phyloP scores from a whole-genome alignment of 53 echinoderm and acorn worm genomes.

The Paracentrotus lividus region DNA sequence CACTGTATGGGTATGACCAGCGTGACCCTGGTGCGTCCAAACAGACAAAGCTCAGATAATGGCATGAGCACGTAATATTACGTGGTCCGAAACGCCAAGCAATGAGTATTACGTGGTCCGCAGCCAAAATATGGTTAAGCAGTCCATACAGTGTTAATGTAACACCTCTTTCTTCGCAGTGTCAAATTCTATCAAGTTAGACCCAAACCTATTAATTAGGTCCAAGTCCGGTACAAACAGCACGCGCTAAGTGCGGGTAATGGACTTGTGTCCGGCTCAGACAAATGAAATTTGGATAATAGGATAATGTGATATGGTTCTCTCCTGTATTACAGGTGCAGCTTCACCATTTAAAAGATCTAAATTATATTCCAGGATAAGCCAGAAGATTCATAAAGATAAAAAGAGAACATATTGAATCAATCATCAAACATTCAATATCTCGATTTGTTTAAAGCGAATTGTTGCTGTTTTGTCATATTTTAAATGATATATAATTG shows the following conservation, averaged over 20 bases:
- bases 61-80: background rate
- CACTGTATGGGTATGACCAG: too few species aligned
- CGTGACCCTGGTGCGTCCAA: too few species aligned
- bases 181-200: background rate
- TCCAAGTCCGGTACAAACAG: slow-evolving; percentile 17
- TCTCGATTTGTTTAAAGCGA: background rate
- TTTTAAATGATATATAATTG: too few species aligned
- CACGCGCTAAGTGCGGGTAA: slow-evolving; percentile 21
- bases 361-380: background rate
- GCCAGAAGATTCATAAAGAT: background rate
- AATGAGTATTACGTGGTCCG: background rate
- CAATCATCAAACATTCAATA: background rate
- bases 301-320: background rate
- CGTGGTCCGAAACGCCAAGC: background rate
- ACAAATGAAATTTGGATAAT: slow-evolving; percentile 57
- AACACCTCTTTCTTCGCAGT: background rate
- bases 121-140: background rate
- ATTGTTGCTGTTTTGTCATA: background rate
- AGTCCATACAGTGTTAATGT: background rate
- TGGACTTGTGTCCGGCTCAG: slow-evolving; percentile 58
- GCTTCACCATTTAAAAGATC: background rate
- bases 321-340: slow-evolving; percentile 14
- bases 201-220: slow-evolving; percentile 58
- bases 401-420: background rate
- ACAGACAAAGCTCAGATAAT: too few species aligned